phyloP scores from a whole-genome alignment of 2,113 vertebrate species.

The Smithornis capensis region DNA sequence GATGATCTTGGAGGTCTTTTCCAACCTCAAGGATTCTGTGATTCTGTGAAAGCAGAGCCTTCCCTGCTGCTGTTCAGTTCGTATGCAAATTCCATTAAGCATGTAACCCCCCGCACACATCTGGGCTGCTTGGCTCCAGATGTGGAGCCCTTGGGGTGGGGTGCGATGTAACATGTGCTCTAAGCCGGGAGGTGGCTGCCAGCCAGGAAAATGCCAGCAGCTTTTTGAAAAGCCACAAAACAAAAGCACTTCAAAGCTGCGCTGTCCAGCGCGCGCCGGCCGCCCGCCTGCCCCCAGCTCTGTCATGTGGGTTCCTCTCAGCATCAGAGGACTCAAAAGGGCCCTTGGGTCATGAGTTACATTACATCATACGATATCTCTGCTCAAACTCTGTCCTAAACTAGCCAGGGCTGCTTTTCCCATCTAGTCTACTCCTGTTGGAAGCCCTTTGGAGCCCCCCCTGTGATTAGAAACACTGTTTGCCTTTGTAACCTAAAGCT shows the following conservation, averaged over 20 bases:
- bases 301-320: conserved; percentile 25
- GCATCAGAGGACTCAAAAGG: conserved; percentile 46
- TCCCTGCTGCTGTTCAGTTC: not conserved
- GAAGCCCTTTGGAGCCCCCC: conserved; percentile 51
- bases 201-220: conserved; percentile 54
- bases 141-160: conserved; percentile 27
- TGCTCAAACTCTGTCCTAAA: conserved; percentile 14
- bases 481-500: conserved; percentile 67
- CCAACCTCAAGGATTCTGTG: not conserved
- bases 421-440: conserved; percentile 58
- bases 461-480: conserved; percentile 62
- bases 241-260: conserved; percentile 28
- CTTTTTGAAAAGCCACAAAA: conserved; percentile 40
- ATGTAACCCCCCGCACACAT: not conserved
- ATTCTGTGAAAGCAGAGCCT: not conserved
- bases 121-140: conserved; percentile 42
- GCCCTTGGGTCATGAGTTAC: conserved; percentile 59
- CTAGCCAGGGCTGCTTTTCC: conserved; percentile 59
- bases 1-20: not conserved
- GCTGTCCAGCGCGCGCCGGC: conserved; percentile 42
- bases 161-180: conserved; percentile 39
- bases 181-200: conserved; percentile 17
- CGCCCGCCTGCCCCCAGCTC: not conserved
- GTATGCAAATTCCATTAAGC: not conserved
- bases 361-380: conserved; percentile 57